Base-by-base conservation (phyloP, 1,140 invertebrate genomes). In the Trichomalopsis sarcophagae region DNA sequence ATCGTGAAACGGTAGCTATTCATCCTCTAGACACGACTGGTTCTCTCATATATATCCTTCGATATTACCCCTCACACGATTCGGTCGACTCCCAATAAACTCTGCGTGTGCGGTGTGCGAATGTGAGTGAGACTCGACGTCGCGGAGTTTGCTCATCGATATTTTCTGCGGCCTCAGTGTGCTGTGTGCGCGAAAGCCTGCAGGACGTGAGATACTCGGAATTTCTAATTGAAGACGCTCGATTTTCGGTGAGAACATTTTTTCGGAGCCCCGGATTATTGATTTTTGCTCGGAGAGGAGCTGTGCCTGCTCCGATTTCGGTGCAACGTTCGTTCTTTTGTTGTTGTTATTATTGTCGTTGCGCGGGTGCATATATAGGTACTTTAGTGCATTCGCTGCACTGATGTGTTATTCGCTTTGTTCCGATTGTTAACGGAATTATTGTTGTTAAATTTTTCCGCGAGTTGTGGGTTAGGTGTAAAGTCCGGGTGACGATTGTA, bases 1-100 rank as follows among this genome's bases (percentile, higher is more conserved):
- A 84, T 90, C 30, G 77, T 87, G 17, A 90, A 89, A 85, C 88
- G 89, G 88, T 90, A 90, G 33, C 78, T 76, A 27, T 27, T 68
- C n/a, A 68, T 27, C 66, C 66, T 68, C 66, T 27, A 50, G 85
- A 82, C 84, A 62, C 81, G 87, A 68, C 5, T 81, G 27, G 27
- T 73, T 83, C 66, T 84, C 17, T 17, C 27, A 30, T 71, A 30
- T 33, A 30, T 71, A 30, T 33, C 27, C 27, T 69, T 69, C 6
- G 23, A 69, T 27, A 66, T 66, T 66, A 66, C 10, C n/a, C 10
- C n/a, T 27, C 66, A 27, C 66, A 27, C 14, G 71, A 74, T 30
- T 36, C 40, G 71, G 2, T 74, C 71, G 1, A 33, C 9, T 74
- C 71, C 33, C 71, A 74, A 74, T 74, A 74, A 9, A 23, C 23